phyloP scores from a whole-genome alignment of 1,140 invertebrate genomes.

The Sarcophaga bullata region DNA sequence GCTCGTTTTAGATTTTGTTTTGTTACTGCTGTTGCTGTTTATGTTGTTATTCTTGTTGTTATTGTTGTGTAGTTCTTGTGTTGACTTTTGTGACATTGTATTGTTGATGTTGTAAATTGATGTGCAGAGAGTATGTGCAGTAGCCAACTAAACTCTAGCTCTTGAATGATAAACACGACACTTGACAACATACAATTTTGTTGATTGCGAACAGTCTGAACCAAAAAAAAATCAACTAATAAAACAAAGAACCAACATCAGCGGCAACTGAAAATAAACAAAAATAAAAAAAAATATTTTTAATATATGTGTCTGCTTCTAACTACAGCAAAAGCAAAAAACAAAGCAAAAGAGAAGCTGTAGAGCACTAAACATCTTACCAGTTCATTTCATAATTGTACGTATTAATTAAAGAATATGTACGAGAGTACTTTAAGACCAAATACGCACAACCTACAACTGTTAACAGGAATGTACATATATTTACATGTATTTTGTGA shows the following conservation, averaged over 20 bases:
- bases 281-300: not conserved
- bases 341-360: not conserved
- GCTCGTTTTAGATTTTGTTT: too few species aligned
- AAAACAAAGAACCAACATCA: not conserved
- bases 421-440: not conserved
- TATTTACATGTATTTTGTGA: not conserved
- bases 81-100: constrained; percentile 39
- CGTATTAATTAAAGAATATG: not conserved
- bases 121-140: not conserved
- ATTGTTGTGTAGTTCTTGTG: not conserved
- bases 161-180: constrained; percentile 21
- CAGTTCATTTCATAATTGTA: constrained; percentile 13
- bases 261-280: not conserved
- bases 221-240: not conserved
- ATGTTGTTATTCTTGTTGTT: not conserved
- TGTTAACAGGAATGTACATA: too few species aligned
- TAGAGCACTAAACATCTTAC: not conserved
- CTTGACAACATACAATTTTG: constrained; percentile 26
- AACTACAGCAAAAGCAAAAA: not conserved
- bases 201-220: not conserved
- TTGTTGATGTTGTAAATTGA: constrained; percentile 25
- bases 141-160: not conserved
- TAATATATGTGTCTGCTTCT: not conserved
- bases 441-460: not conserved
- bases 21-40: not conserved